Evolutionary conservation across 2,113 vertebrate species (phyloP).

Genomic region (Hippocampus barbouri): DNA sequence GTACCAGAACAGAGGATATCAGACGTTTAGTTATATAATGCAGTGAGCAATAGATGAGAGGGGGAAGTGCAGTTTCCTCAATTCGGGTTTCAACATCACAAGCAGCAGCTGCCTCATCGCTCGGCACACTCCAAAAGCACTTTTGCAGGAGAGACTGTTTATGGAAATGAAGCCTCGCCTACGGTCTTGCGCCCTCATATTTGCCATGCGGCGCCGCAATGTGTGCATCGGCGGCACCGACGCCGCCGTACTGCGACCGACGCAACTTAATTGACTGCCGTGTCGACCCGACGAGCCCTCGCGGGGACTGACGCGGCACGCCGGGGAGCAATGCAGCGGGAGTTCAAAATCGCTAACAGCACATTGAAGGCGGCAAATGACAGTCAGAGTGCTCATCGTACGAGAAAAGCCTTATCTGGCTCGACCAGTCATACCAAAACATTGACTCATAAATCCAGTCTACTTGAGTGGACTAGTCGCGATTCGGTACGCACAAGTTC

Average conservation of each 20-base stretch:
- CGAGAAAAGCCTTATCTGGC: background rate
- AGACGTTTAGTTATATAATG: background rate
- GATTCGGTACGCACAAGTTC: too few species aligned
- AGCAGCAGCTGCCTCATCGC: slow-evolving; percentile 8
- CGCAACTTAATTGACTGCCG: slow-evolving; percentile 13
- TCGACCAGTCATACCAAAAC: too few species aligned
- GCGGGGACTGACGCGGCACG: slow-evolving; percentile 10
- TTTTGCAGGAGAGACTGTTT: slow-evolving; percentile 21
- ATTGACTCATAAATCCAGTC: background rate
- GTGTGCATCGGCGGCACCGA: background rate
- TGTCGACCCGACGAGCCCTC: slow-evolving; percentile 1
- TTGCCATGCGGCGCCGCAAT: background rate
- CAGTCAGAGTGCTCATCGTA: background rate
- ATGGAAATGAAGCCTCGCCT: slow-evolving; percentile 16
- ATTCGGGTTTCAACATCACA: slow-evolving; percentile 5
- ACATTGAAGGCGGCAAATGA: background rate
- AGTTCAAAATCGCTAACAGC: slow-evolving; percentile 13
- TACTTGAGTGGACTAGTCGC: too few species aligned
- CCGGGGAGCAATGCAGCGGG: background rate
- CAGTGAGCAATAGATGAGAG: background rate
- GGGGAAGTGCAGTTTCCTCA: background rate
- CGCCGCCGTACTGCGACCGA: slow-evolving; percentile 6
- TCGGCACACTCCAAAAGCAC: background rate
- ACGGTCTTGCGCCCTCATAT: slow-evolving; percentile 12
- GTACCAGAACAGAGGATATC: background rate